Evolutionary conservation across 2,113 vertebrate genomes (phyloP).

Genomic region (Eclectus roratus): DNA sequence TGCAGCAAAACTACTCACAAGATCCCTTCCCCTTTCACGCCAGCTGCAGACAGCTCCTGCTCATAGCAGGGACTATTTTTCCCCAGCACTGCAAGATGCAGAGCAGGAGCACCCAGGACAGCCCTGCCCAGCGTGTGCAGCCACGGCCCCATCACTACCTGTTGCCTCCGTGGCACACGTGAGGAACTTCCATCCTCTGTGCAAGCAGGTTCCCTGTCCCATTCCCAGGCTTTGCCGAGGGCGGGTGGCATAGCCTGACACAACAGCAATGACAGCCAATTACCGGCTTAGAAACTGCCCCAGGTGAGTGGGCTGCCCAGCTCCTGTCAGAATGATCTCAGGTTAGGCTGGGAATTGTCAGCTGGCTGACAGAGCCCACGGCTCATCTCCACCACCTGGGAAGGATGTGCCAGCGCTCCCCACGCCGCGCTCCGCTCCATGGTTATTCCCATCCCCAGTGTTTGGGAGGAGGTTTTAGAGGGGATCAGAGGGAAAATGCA

Average conservation of each 20-base stretch:
- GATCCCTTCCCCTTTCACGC: neutral
- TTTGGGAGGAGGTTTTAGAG: neutral
- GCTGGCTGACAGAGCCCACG: neutral
- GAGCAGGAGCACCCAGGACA: neutral
- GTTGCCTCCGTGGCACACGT: accelerated
- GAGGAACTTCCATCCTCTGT: neutral
- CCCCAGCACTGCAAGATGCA: neutral
- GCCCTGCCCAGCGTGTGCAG: neutral
- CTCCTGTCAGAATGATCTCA: constrained; percentile 32
- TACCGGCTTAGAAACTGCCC: constrained; percentile 21
- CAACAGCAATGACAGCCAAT: constrained; percentile 21
- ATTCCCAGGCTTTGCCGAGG: neutral
- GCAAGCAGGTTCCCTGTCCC: neutral
- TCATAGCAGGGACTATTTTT: neutral
- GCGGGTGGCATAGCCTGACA: neutral
- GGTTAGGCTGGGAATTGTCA: constrained; percentile 37
- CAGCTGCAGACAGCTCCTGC: neutral
- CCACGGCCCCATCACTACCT: neutral
- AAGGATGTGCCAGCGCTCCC: neutral
- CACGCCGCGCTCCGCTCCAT: accelerated
- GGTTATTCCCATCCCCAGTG: neutral
- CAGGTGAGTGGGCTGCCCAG: neutral
- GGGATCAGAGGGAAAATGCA: neutral
- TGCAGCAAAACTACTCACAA: neutral
- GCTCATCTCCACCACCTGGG: neutral